A percentile compares a stretch with the other conserved stretches of the same genome.
Evolutionary conservation across 2,113 vertebrate genomes (phyloP).

Genomic region (Prolemur simus): DNA sequence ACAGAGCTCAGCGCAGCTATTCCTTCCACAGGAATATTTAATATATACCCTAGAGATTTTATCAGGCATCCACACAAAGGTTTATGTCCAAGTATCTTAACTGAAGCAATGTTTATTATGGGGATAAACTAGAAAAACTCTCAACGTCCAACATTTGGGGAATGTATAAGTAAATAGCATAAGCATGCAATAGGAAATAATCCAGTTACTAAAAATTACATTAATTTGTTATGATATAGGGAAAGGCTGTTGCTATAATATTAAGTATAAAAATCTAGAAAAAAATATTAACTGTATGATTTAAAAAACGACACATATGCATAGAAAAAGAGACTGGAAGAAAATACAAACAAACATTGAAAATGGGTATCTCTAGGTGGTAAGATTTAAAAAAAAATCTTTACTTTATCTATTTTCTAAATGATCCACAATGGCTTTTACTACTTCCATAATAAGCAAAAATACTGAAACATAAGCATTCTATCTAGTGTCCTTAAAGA

Average conservation of each 20-base stretch:
- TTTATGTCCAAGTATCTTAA: background rate
- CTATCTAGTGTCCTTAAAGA: background rate
- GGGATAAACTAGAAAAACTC: background rate
- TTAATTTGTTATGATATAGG: background rate
- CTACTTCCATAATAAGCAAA: background rate
- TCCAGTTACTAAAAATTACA: background rate
- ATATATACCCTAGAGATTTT: background rate
- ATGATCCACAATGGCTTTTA: background rate
- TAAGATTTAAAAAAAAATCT: background rate
- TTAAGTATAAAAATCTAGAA: background rate
- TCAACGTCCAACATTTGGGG: background rate
- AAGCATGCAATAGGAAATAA: background rate
- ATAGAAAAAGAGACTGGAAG: background rate
- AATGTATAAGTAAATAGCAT: background rate
- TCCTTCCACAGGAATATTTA: background rate
- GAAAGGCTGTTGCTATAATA: background rate
- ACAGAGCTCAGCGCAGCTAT: background rate
- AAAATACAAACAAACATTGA: background rate
- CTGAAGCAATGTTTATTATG: background rate
- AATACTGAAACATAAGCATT: background rate
- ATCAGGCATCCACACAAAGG: background rate
- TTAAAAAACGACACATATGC: background rate
- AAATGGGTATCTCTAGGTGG: background rate
- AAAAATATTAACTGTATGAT: background rate
- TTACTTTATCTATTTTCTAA: constrained; percentile 1